Evolutionary conservation across 1,140 invertebrate genomes (phyloP).

Genomic region (Temnothorax curvispinosus): DNA sequence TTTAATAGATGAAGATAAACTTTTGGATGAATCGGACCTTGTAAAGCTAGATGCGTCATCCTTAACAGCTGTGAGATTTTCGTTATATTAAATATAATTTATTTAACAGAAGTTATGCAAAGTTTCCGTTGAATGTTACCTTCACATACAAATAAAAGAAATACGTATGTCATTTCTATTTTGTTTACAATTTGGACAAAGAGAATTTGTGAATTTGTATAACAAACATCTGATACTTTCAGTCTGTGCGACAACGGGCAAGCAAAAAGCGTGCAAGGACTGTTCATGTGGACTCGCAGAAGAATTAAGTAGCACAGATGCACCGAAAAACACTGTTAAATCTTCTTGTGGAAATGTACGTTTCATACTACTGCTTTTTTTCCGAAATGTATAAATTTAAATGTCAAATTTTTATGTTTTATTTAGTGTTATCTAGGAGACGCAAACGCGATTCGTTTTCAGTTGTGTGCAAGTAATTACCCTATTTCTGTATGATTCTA

Average conservation of each 20-base stretch:
- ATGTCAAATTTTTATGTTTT: slow-evolving; percentile 79
- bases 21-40: slow-evolving; percentile 96
- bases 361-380: slow-evolving; percentile 62
- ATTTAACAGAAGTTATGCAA: background rate
- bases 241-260: slow-evolving; percentile 96
- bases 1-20: slow-evolving; percentile 94
- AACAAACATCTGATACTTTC: slow-evolving; percentile 78
- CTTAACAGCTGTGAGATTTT: slow-evolving; percentile 90
- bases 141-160: background rate
- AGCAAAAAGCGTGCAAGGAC: slow-evolving; percentile 99
- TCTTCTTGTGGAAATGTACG: slow-evolving; percentile 99
- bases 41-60: slow-evolving; percentile 93
- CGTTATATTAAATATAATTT: background rate
- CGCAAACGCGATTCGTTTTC: slow-evolving; percentile 85
- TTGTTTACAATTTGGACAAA: background rate
- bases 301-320: slow-evolving; percentile 90
- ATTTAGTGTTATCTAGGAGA: slow-evolving; percentile 99
- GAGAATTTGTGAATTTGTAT: background rate
- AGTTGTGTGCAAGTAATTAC: background rate
- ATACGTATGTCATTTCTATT: too few relatives aligned
- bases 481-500: background rate
- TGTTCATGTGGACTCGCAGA: slow-evolving; percentile 99
- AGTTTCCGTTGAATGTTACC: background rate
- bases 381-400: background rate
- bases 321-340: slow-evolving; percentile 88